phyloP scores from a whole-genome alignment of 2,113 vertebrate genomes.

The Ageneiosus marmoratus region DNA sequence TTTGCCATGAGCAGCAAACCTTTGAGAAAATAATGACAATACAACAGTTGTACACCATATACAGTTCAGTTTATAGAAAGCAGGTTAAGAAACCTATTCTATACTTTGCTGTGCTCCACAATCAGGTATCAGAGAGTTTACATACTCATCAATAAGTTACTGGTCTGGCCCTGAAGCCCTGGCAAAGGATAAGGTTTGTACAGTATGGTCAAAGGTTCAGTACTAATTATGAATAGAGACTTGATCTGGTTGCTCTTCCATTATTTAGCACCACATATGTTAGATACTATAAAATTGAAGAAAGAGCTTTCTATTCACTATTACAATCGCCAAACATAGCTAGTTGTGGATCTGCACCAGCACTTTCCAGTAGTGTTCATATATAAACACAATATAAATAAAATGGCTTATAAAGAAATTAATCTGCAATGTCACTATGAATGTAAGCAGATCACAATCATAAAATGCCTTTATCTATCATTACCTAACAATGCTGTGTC shows the following conservation, averaged over 20 bases:
- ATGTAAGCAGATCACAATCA: neutral
- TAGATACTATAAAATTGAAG: neutral
- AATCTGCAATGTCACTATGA: neutral
- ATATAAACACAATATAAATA: neutral
- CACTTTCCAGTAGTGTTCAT: neutral
- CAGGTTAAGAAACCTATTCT: neutral
- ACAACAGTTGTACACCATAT: too few species aligned
- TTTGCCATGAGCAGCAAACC: slow-evolving; percentile 39
- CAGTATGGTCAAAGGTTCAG: neutral
- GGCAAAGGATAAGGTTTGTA: neutral
- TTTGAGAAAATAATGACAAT: neutral
- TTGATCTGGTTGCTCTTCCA: neutral
- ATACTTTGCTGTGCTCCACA: neutral
- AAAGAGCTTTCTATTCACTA: neutral
- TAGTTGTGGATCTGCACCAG: neutral
- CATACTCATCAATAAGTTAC: neutral
- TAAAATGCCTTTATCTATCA: neutral
- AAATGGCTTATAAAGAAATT: neutral
- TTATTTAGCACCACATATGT: neutral
- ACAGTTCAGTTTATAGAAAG: neutral
- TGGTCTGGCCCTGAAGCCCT: neutral
- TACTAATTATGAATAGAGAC: neutral
- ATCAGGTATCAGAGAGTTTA: neutral
- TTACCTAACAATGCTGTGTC: neutral
- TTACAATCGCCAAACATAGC: neutral